Evolutionary conservation across 2,888 invertebrate species (phyloP).

Genomic region (Pristionchus entomophagus): DNA sequence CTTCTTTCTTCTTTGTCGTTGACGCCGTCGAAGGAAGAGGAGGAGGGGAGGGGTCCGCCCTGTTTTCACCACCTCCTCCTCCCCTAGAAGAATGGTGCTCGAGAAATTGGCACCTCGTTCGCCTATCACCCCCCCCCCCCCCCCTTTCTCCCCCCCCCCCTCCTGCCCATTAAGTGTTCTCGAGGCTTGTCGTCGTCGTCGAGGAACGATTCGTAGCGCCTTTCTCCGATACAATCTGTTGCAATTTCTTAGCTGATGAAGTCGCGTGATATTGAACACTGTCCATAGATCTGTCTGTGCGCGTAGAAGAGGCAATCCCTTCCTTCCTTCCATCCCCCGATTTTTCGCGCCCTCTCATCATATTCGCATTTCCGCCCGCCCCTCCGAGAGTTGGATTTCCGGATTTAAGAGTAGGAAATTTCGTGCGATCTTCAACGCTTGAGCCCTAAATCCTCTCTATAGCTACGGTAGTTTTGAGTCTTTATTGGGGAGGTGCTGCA

Average conservation of each 20-base stretch:
- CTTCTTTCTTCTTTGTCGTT: slow-evolving; percentile 19
- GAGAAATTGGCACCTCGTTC: slow-evolving; percentile 37
- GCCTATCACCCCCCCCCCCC: slow-evolving; percentile 2
- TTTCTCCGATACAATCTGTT: slow-evolving; percentile 20
- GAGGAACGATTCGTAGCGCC: not conserved
- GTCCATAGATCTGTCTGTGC: slow-evolving; percentile 17
- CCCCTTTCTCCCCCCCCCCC: not conserved
- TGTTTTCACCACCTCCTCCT: not conserved
- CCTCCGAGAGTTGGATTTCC: not conserved
- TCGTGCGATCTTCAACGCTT: not conserved
- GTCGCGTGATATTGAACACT: not conserved
- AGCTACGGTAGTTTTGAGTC: no score
- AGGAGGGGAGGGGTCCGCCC: not conserved
- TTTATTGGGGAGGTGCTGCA: no score
- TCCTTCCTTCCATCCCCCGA: not conserved
- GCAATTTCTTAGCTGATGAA: not conserved
- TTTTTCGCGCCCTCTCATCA: not conserved
- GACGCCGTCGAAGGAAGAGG: not conserved
- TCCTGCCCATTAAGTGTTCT: not conserved
- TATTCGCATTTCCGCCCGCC: slow-evolving; percentile 25
- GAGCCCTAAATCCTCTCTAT: no score
- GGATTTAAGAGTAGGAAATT: slow-evolving; percentile 11
- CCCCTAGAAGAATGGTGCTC: not conserved
- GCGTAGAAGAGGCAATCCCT: not conserved
- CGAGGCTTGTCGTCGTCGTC: not conserved